phyloP scores from a whole-genome alignment of 1,140 invertebrate species.

The Drosophila ananassae region DNA sequence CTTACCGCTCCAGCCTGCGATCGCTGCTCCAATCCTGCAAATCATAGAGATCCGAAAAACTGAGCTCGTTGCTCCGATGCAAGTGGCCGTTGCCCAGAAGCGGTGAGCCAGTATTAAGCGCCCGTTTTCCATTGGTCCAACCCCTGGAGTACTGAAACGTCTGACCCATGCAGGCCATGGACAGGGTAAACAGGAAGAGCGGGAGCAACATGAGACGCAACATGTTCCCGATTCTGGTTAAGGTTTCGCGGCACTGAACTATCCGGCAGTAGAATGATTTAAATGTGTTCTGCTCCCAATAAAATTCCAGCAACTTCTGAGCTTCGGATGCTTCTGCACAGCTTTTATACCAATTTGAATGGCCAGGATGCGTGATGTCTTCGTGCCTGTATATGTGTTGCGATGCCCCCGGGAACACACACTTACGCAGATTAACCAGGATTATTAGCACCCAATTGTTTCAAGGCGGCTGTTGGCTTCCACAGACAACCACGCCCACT shows the following conservation, averaged over 20 bases:
- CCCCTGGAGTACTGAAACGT: conserved; percentile 90
- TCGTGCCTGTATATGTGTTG: conserved; percentile 31
- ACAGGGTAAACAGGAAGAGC: conserved; percentile 68
- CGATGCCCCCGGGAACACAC: conserved; percentile 43
- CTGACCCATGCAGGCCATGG: conserved; percentile 84
- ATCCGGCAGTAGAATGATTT: background rate
- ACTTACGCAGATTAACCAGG: conserved; percentile 73
- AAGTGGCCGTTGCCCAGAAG: conserved; percentile 48
- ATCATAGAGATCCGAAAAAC: conserved; percentile 65
- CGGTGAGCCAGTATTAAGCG: conserved; percentile 62
- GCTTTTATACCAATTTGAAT: conserved; percentile 63
- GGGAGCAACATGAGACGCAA: conserved; percentile 71
- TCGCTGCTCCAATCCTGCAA: conserved; percentile 50
- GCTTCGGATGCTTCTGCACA: conserved; percentile 12
- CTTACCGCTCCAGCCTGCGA: conserved; percentile 67
- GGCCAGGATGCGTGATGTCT: conserved; percentile 24
- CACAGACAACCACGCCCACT: conserved; percentile 54
- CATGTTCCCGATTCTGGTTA: conserved; percentile 38
- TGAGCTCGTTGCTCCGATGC: conserved; percentile 45
- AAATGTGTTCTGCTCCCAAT: conserved; percentile 2
- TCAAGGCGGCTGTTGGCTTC: conserved; percentile 59
- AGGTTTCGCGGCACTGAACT: background rate
- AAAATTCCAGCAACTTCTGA: conserved; percentile 56
- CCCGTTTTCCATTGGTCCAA: conserved; percentile 90
- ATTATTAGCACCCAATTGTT: conserved; percentile 83